These are phyloP conservation scores for Ellobius talpinus DNA, from an alignment of 2,113 vertebrate species.

Conservation along the genomic window DNA sequence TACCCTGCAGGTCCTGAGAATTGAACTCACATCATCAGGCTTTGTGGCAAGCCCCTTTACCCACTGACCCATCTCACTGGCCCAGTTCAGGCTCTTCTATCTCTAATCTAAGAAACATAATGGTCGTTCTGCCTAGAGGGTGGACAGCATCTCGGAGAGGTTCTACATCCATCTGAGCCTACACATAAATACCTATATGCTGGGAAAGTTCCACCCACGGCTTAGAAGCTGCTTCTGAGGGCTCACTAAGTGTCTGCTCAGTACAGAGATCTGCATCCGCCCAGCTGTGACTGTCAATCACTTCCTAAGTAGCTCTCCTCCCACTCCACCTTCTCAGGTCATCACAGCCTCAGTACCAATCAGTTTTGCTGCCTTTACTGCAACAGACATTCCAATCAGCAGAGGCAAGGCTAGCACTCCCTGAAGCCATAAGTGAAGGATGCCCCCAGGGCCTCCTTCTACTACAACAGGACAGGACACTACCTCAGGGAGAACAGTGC, in stretches of 20 bases:
- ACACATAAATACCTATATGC: not conserved
- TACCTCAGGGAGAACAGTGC: not conserved
- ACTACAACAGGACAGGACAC: not conserved
- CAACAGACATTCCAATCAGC: not conserved
- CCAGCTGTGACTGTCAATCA: not conserved
- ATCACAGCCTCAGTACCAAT: not conserved
- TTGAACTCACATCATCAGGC: not conserved
- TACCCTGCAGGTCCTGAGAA: not conserved
- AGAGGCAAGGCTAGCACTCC: not conserved
- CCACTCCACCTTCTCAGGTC: not conserved
- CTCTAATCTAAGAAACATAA: not conserved
- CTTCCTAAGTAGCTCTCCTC: not conserved
- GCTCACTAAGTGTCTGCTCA: not conserved
- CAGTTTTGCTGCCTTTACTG: not conserved
- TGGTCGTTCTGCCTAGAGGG: not conserved
- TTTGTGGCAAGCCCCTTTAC: not conserved
- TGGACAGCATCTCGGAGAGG: not conserved
- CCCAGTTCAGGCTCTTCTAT: not conserved
- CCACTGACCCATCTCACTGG: not conserved
- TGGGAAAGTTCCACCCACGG: not conserved
- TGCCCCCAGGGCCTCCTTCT: not conserved
- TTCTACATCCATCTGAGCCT: not conserved
- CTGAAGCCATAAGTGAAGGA: not conserved
- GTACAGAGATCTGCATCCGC: not conserved
- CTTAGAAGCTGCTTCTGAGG: not conserved